A percentile compares a stretch with the other conserved stretches of the same genome.
Conservation (phyloP, 2,797 vertebrate species). For the Artibeus lituratus region DNA sequence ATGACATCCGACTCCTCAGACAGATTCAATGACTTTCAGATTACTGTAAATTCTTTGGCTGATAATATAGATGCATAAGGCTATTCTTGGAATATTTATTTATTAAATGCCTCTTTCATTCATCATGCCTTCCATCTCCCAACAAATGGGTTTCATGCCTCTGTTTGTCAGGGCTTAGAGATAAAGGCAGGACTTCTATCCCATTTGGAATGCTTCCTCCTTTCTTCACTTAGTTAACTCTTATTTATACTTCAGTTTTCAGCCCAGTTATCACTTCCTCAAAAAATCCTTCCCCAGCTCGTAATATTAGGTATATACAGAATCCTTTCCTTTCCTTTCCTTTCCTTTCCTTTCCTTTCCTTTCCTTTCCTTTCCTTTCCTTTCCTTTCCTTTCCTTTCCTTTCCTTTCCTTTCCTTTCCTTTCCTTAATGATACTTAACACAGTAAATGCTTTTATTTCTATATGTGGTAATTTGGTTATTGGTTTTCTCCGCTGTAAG, state of each 20-base stretch:
- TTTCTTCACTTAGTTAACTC: neutral
- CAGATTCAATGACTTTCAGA: neutral
- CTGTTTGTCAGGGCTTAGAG: neutral
- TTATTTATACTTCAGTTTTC: neutral
- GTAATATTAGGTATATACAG: neutral
- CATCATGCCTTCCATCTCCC: neutral
- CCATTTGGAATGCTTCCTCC: neutral
- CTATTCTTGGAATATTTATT: neutral
- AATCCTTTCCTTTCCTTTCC: neutral
- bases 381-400: conserved; percentile 21
- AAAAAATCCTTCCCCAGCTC: neutral
- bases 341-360: conserved; percentile 10
- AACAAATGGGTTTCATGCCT: neutral
- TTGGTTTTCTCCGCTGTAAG: neutral
- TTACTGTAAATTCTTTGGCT: neutral
- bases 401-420: conserved; percentile 27
- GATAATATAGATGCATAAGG: neutral
- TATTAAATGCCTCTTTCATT: neutral
- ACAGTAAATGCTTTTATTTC: neutral
- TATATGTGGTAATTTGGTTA: neutral
- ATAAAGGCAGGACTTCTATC: neutral
- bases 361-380: neutral
- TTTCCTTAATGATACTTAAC: neutral
- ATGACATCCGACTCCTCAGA: accelerated
- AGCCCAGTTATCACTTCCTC: neutral